Percentiles rank a stretch among this genome's conserved stretches.
phyloP scores from a whole-genome alignment of 2,888 invertebrate genomes.

The Pseudeuparius sepicola region DNA sequence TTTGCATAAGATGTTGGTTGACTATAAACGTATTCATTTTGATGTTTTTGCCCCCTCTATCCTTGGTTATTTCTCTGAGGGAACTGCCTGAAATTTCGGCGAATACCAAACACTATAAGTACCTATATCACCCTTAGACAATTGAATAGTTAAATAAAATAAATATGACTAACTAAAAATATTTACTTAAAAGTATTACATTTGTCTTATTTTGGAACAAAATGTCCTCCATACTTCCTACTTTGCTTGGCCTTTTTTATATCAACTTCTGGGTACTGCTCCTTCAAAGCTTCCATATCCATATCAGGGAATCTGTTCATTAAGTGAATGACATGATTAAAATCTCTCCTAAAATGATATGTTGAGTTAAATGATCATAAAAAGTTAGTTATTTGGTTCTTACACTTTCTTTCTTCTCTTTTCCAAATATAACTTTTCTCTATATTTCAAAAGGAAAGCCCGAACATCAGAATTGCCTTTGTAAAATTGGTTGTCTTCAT shows the following conservation, averaged over 20 bases:
- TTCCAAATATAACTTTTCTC: conserved; percentile 53
- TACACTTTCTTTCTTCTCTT: conserved; percentile 49
- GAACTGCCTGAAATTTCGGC: too few relatives aligned
- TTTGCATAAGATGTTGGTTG: too few relatives aligned
- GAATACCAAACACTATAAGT: too few relatives aligned
- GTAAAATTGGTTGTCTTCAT: conserved; percentile 43
- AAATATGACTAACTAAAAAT: too few relatives aligned
- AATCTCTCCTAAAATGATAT: conserved; percentile 43
- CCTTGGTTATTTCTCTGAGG: too few relatives aligned
- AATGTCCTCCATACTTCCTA: conserved; percentile 41
- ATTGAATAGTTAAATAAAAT: too few relatives aligned
- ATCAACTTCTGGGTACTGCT: conserved; percentile 67
- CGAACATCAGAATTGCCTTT: conserved; percentile 50
- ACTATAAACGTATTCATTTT: too few relatives aligned
- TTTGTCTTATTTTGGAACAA: conserved; percentile 24
- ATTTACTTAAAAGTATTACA: conserved; percentile 5
- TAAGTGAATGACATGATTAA: conserved; percentile 57
- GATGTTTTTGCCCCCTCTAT: too few relatives aligned
- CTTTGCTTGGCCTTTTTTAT: conserved; percentile 52
- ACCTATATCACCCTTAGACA: too few relatives aligned
- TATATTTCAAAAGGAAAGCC: conserved; percentile 51
- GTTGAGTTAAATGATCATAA: conserved; percentile 15
- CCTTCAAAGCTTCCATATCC: conserved; percentile 57
- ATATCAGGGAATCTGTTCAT: conserved; percentile 68
- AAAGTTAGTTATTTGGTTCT: conserved; percentile 21